A percentile compares a stretch with the other conserved stretches of the same genome.
phyloP scores from a whole-genome alignment of 2,797 vertebrate species.

The Nannoperca obscura region DNA sequence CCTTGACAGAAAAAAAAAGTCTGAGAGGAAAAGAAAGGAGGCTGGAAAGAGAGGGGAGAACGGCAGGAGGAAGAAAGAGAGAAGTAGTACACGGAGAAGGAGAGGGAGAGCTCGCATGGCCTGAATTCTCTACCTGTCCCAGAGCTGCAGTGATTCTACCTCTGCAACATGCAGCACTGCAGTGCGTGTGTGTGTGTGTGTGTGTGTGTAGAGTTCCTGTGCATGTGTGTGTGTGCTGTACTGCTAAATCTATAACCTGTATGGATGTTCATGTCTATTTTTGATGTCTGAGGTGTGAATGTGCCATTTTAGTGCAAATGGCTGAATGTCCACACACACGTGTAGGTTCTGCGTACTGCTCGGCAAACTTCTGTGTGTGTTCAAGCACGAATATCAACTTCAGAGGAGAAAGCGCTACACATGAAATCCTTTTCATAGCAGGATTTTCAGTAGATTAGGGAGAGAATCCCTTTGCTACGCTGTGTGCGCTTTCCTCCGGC shows the following conservation, averaged over 20 bases:
- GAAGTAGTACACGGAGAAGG: conserved; percentile 51
- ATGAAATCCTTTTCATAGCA: conserved; percentile 57
- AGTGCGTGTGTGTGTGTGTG: conserved; percentile 25
- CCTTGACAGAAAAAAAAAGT: conserved; percentile 44
- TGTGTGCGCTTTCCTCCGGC: conserved; percentile 25
- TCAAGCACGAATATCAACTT: conserved; percentile 53
- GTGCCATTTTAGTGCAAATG: conserved; percentile 22
- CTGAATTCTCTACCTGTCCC: conserved; percentile 71
- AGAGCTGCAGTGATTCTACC: conserved; percentile 57
- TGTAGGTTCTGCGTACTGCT: conserved; percentile 16
- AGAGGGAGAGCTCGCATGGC: conserved; percentile 55
- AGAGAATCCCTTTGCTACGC: conserved; percentile 49
- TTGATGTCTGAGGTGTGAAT: conserved; percentile 6
- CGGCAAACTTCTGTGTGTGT: conserved; percentile 17
- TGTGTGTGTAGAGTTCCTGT: conserved; percentile 12
- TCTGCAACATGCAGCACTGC: conserved; percentile 78
- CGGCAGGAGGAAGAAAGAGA: conserved; percentile 39
- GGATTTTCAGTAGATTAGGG: conserved; percentile 64
- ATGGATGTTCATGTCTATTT: conserved; percentile 21
- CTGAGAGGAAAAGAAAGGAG: conserved; percentile 22
- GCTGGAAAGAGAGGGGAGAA: conserved; percentile 22
- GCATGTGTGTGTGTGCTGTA: conserved; percentile 1
- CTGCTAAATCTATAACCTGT: conserved; percentile 19
- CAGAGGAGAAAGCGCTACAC: conserved; percentile 44
- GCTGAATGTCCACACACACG: conserved; percentile 23